Evolutionary conservation across 2,113 vertebrate species (phyloP).

Genomic region (Athene noctua): DNA sequence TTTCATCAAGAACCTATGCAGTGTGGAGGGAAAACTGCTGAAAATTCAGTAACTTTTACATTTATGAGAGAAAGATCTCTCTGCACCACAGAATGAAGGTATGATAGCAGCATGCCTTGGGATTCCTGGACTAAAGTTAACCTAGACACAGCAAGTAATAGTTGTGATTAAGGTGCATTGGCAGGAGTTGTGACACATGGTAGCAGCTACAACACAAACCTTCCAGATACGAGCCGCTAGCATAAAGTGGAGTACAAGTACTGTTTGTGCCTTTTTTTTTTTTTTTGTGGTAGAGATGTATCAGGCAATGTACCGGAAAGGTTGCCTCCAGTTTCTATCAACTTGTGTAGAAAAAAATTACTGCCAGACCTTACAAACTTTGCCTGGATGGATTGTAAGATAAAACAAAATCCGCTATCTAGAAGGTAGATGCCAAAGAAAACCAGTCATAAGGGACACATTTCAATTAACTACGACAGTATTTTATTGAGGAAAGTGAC

Average conservation of each 20-base stretch:
- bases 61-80: neutral
- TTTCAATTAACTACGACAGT: constrained; percentile 28
- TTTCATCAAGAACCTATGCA: rapidly evolving
- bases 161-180: neutral
- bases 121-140: neutral
- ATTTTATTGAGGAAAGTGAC: constrained; percentile 9
- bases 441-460: neutral
- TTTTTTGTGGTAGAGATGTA: neutral
- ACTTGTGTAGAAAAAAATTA: neutral
- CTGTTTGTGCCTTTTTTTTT: neutral
- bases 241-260: neutral
- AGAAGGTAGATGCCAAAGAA: neutral
- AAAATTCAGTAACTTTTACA: neutral
- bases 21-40: neutral
- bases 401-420: neutral
- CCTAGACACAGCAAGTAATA: neutral
- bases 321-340: neutral
- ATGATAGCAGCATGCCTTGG: neutral
- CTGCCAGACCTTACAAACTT: neutral
- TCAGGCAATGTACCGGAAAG: neutral
- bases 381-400: neutral
- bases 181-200: rapidly evolving
- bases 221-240: neutral
- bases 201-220: neutral
- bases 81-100: neutral